These are phyloP conservation scores for Pangasius macronema DNA, from an alignment of 2,797 vertebrate species.

Conservation along the genomic window DNA sequence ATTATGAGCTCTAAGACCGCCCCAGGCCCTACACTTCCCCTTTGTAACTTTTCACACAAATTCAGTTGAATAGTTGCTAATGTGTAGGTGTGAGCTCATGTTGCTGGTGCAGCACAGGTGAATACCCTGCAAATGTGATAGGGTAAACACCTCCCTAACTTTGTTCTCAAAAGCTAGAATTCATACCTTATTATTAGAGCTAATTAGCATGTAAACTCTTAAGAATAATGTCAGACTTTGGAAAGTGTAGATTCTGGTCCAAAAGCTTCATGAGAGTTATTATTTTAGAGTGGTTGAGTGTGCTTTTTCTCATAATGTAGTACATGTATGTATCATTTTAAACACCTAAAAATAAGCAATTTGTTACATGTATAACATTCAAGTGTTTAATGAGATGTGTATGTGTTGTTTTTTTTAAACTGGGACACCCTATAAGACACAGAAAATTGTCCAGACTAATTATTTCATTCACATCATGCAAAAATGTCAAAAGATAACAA, in stretches of 20 bases:
- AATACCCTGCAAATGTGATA: background rate
- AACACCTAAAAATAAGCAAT: background rate
- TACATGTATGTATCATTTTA: background rate
- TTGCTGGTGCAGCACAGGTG: background rate
- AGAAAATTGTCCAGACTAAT: too few species aligned
- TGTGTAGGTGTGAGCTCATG: background rate
- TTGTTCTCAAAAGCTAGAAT: background rate
- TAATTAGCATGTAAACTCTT: background rate
- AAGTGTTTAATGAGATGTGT: background rate
- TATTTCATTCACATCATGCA: too few species aligned
- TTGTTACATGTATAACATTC: background rate
- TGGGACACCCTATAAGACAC: background rate
- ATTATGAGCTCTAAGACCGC: background rate
- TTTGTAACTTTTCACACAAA: background rate
- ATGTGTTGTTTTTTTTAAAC: background rate
- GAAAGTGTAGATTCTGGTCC: background rate
- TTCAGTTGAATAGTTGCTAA: background rate
- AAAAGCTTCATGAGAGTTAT: background rate
- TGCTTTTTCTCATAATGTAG: background rate
- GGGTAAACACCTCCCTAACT: background rate
- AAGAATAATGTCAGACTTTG: background rate
- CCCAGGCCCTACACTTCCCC: background rate
- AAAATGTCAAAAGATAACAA: too few species aligned
- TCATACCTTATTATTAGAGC: background rate
- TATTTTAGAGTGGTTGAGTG: background rate